Evolutionary conservation across 2,113 vertebrate genomes (phyloP), one percentile per base, ranked within the genome.

Genomic region (Sceloporus undulatus): DNA sequence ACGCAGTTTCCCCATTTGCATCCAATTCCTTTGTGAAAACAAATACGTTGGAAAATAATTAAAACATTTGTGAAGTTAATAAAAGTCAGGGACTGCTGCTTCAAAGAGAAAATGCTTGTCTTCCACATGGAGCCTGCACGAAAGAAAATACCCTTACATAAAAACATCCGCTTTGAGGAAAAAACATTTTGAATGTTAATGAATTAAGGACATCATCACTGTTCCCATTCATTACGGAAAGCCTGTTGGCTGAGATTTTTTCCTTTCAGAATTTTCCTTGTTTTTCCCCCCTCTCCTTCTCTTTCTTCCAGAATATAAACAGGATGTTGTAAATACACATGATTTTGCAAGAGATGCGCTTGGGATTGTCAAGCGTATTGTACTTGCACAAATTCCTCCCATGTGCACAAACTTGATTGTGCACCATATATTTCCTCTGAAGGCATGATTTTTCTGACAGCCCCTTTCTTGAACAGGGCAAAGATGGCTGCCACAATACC

Each of bases 51-150:
- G 13, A 62, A 75, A 92, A 88, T 79, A 90, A 90, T 91, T 92
- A 88, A 90, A 90, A 86, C 73, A 52, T 90, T 91, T 73, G 1
- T 70, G 25, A 90, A 92, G 89, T 90, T 91, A 88, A 94, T 90
- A 91, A 88, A 84, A 85, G 42, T 3, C 27, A 86, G 89, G 48
- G 73, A 84, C 52, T 34, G 13, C 23, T 40, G 10, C 59, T 85
- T 77, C 74, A 85, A 90, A 92, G 68, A 91, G 91, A 93, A 92
- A 18, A 38, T 76, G n/a, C 77, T 71, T 27, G 13, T 62, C 88
- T 21, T 74, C 87, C 59, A 80, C 90, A 4, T 6, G 88, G 66
- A 91, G 79, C 21, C 54, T 38, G 18, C 68, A 89, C 68, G 82
- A 80, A 82, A 88, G 74, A 3, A 91, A 76, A 80, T 59, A 2